Evolutionary conservation across 92 coral and sea anemone species (phyloP).

Genomic region (Porites divaricata): DNA sequence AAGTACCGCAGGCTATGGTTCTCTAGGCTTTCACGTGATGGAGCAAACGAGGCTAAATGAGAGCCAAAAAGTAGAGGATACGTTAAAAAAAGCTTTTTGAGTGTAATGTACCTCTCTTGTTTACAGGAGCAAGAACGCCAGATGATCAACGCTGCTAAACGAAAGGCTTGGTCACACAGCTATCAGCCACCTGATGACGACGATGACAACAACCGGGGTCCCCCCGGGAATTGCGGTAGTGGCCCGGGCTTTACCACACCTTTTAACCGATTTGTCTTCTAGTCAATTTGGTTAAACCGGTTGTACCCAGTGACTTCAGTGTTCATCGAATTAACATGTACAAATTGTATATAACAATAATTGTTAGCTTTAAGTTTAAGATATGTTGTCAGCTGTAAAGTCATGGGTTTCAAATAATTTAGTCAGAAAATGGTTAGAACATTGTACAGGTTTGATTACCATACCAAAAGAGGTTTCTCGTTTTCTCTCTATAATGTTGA

Average conservation of each 20-base stretch:
- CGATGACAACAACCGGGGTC: slow-evolving; percentile 75
- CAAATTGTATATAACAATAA: background rate
- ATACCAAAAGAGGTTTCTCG: too few species aligned
- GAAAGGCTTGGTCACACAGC: slow-evolving; percentile 36
- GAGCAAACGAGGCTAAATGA: background rate
- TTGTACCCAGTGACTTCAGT: background rate
- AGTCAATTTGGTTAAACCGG: slow-evolving; percentile 6
- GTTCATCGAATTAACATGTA: background rate
- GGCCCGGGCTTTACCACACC: slow-evolving; percentile 88
- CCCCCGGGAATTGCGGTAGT: slow-evolving; percentile 89
- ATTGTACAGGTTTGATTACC: too few species aligned
- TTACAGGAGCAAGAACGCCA: slow-evolving; percentile 60
- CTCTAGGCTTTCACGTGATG: background rate
- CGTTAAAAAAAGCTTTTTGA: background rate
- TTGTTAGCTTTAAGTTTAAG: too few species aligned
- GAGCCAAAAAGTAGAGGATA: background rate
- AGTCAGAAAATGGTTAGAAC: too few species aligned
- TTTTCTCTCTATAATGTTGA: too few species aligned
- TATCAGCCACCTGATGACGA: slow-evolving; percentile 63
- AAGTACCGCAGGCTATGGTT: background rate
- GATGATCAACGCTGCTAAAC: slow-evolving; percentile 1
- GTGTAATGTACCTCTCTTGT: background rate
- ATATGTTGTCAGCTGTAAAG: too few species aligned
- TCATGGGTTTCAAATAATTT: too few species aligned
- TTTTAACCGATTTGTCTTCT: slow-evolving; percentile 91